Evolutionary conservation across 1,140 invertebrate species (phyloP), one percentile per base, ranked within the genome.

Genomic region (Listronotus oregonensis): DNA sequence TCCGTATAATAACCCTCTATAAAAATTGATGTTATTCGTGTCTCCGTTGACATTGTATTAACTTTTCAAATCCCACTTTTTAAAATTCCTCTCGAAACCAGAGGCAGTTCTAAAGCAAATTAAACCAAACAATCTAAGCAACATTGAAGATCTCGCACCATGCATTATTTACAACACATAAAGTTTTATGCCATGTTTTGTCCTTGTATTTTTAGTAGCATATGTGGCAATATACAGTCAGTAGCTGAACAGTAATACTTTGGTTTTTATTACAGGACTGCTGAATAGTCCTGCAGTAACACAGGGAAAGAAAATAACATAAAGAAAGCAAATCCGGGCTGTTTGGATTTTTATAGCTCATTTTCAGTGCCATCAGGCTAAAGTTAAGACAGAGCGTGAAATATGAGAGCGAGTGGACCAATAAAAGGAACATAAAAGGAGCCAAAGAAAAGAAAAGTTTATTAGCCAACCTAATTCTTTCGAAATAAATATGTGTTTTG

Each of bases 281-380:
- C 32, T 44, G 34, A 59, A 66, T 59, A 66, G 55, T 65, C 64
- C 56, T 60, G 64, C 56, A 58, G 64, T 59, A 66, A 66, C 54
- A 40, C 15, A 51, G 14, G 55, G 42, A 56, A 66, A 46, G 58
- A 32, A 51, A 66, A 66, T 61, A 66, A 66, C 64, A 61, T 61
- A 61, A 61, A 66, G 64, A 61, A 61, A 66, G 58, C 57, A 66
- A 66, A 66, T 66, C 64, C 64, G 57, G 39, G 64, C 64, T 66
- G 64, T 66, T 66, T 66, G 57, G 56, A 66, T 66, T 66, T 66
- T 66, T 66, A 66, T 66, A 43, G 64, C 57, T 66, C 64, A 66
- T 66, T 66, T 55, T 66, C 64, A 55, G 64, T 18, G 50, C 46
- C 64, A 66, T 66, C 64, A 66, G 64, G 56, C 55, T 61, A 55